Evolutionary conservation across 2,888 invertebrate species (phyloP), one percentile per base, ranked within the genome.

Genomic region (Dicranocentrus wangi): DNA sequence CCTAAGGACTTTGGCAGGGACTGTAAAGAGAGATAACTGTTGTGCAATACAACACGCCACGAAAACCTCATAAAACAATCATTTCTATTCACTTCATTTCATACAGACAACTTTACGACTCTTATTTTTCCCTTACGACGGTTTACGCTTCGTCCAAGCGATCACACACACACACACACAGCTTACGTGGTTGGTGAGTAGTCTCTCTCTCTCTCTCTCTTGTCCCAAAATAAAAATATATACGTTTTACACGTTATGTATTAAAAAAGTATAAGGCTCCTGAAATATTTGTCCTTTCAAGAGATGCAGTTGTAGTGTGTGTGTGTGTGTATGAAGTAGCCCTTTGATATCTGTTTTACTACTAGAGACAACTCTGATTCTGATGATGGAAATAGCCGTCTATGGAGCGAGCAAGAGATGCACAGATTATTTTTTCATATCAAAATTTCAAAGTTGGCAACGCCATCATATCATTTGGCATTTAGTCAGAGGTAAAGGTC

Each of bases 1-100:
- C 47, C 15, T n/a, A n/a, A 47, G 47, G 15, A 47, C 25, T 32
- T 60, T 60, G 55, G 55, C 28, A 32, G 28, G 28, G 28, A 60
- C 60, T 60, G 28, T 32, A 32, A 47, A 28, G 19, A 28, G 28
- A 60, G 28, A 60, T 60, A 60, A 53, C 53, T 58, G 70, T 70
- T 70, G 70, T 70, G 70, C 70, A 70, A 70, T 70, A 53, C 42
- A 77, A 51, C 76, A 51, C 27, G 61, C 76, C 76, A 75, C 65
- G 76, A 77, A 77, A 77, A 77, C 43, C 76, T 69, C 76, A 77
- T 77, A 69, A 77, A 77, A 77, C 69, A 77, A 69, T 61, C 61
- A 77, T 32, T 42, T 25, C 32, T 70, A 55, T 77, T 77, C 65
- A 65, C 28, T 69, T 66, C 55, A 66, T 69, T 53, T 63, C 60